Evolutionary conservation across 2,797 vertebrate species (phyloP).

Genomic region (Lycodopsis pacificus): DNA sequence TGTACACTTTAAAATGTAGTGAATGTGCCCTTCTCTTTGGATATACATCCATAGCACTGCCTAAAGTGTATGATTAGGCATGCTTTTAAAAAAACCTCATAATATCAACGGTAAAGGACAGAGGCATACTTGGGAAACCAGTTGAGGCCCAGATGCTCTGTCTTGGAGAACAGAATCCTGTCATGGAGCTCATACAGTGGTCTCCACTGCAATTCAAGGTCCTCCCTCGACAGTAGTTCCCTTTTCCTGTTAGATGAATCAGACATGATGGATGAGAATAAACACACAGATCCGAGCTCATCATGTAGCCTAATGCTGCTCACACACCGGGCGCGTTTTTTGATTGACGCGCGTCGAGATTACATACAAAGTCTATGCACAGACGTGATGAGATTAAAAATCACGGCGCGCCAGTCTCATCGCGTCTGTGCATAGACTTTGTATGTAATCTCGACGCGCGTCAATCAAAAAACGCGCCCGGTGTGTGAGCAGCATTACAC

Average conservation of each 20-base stretch:
- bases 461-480: too few species aligned
- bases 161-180: constrained; percentile 97
- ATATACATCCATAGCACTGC: not conserved
- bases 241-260: constrained; percentile 87
- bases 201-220: constrained; percentile 95
- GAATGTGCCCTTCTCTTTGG: not conserved
- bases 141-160: constrained; percentile 97
- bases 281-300: constrained; percentile 4
- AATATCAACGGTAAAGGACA: constrained; percentile 17
- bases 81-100: not conserved
- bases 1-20: not conserved
- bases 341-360: too few species aligned
- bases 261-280: constrained; percentile 30
- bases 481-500: too few species aligned
- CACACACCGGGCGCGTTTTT: too few species aligned
- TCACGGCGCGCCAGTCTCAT: too few species aligned
- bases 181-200: constrained; percentile 95
- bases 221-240: constrained; percentile 95
- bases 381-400: too few species aligned
- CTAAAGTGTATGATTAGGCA: not conserved
- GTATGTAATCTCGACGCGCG: too few species aligned
- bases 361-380: too few species aligned
- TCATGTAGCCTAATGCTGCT: not conserved
- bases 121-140: constrained; percentile 97
- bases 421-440: too few species aligned